Percentiles rank a stretch among this genome's conserved stretches.
phyloP scores from a whole-genome alignment of 2,888 invertebrate species.

The Oeneis ivallda region DNA sequence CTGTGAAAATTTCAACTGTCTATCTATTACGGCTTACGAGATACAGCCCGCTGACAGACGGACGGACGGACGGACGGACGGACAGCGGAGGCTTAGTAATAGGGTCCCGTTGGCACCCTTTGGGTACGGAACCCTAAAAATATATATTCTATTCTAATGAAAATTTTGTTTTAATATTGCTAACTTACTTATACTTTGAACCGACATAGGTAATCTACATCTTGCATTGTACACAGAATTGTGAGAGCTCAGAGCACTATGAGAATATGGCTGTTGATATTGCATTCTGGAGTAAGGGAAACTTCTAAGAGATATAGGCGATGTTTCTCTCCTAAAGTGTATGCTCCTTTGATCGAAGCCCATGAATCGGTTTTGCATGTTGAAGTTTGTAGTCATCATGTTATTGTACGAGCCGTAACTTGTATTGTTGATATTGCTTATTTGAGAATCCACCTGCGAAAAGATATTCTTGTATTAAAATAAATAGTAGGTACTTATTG shows the following conservation, averaged over 20 bases:
- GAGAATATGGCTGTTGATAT: slow-evolving; percentile 47
- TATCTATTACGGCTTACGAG: no score
- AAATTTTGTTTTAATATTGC: neutral
- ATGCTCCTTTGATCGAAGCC: slow-evolving; percentile 52
- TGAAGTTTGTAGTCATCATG: slow-evolving; percentile 51
- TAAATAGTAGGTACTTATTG: neutral
- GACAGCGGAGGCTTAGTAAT: no score
- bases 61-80: no score
- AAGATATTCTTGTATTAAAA: neutral
- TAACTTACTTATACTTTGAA: slow-evolving; percentile 60
- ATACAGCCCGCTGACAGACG: no score
- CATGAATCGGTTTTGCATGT: slow-evolving; percentile 51
- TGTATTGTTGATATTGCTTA: slow-evolving; percentile 36
- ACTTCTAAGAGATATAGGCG: slow-evolving; percentile 57
- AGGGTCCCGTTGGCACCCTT: no score
- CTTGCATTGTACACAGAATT: slow-evolving; percentile 56
- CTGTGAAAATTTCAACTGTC: no score
- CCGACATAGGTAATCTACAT: slow-evolving; percentile 62
- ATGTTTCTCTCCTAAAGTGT: slow-evolving; percentile 53
- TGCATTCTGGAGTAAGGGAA: slow-evolving; percentile 49
- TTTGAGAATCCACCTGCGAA: slow-evolving; percentile 57
- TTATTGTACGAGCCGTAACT: slow-evolving; percentile 39
- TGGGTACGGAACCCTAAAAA: no score
- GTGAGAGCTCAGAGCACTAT: slow-evolving; percentile 49
- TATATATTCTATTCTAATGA: neutral